These are phyloP conservation scores for Nannobrachium achirus DNA, from an alignment of 2,113 vertebrate genomes.

Conservation along the genomic window DNA sequence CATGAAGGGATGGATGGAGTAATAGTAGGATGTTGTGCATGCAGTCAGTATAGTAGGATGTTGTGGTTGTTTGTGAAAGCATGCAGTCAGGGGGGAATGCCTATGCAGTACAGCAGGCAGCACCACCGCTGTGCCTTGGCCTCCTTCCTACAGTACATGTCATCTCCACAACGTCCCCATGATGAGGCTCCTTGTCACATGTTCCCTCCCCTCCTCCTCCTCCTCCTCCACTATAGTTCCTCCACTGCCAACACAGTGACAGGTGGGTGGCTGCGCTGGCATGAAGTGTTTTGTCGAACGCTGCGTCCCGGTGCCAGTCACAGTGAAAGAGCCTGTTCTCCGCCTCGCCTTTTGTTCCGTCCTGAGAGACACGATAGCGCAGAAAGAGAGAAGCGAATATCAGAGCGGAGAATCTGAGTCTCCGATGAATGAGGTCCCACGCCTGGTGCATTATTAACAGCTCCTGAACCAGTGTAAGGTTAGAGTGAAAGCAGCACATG, in stretches of 20 bases:
- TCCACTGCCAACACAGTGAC: constrained; percentile 50
- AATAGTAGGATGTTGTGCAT: neutral
- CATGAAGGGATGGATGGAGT: too few relatives aligned
- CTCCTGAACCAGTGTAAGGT: neutral
- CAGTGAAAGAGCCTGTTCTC: constrained; percentile 19
- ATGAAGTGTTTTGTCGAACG: constrained; percentile 58
- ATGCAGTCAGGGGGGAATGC: neutral
- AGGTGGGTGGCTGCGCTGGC: constrained; percentile 52
- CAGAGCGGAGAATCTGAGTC: constrained; percentile 8
- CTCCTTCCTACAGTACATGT: constrained; percentile 8
- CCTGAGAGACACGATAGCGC: constrained; percentile 8
- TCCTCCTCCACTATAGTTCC: constrained; percentile 35
- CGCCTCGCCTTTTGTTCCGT: constrained; percentile 14
- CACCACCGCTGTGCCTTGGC: constrained; percentile 2
- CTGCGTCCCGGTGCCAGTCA: constrained; percentile 51
- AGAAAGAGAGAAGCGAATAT: neutral
- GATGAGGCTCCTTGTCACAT: constrained; percentile 57
- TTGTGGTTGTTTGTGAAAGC: neutral
- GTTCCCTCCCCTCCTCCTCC: neutral
- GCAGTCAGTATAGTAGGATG: neutral
- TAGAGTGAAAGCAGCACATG: neutral
- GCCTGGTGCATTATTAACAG: constrained; percentile 1
- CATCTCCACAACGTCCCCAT: constrained; percentile 30
- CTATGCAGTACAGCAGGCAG: neutral
- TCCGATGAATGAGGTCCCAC: neutral